Conservation (phyloP, 2,888 invertebrate genomes). For the Baronia brevicornis region DNA sequence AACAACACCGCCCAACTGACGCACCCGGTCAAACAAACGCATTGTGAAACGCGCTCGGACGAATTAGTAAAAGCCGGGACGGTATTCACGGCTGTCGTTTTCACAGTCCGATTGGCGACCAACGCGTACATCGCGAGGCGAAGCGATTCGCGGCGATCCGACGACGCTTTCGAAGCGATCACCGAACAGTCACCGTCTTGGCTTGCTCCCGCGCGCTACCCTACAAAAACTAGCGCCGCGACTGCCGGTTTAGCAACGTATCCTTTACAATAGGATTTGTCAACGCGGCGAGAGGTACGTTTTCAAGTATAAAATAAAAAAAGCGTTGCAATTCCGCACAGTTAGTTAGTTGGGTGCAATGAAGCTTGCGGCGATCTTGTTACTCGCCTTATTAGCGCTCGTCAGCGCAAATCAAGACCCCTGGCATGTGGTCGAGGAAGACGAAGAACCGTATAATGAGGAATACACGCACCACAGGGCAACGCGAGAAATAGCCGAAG, state of each 20-base stretch:
- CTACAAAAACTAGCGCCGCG: conserved; percentile 35
- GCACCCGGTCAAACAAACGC: conserved; percentile 38
- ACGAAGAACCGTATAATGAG: conserved; percentile 40
- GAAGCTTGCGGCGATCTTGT: conserved; percentile 43
- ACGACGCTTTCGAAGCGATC: conserved; percentile 54
- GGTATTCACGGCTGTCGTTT: conserved; percentile 54
- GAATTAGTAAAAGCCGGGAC: conserved; percentile 33
- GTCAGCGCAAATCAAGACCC: conserved; percentile 46
- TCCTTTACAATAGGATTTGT: conserved; percentile 29
- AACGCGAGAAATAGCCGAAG: conserved; percentile 36
- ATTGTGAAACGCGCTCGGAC: conserved; percentile 31
- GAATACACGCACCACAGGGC: conserved; percentile 29
- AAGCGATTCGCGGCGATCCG: conserved; percentile 42
- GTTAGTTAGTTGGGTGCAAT: conserved; percentile 46
- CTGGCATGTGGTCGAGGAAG: conserved; percentile 51
- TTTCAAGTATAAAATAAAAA: conserved; percentile 55
- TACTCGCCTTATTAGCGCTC: conserved; percentile 36
- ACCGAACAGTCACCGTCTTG: conserved; percentile 40
- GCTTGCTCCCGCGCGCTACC: conserved; percentile 39
- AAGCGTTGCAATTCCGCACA: conserved; percentile 32
- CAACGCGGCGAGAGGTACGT: conserved; percentile 52
- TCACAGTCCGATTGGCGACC: conserved; percentile 50
- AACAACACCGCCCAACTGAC: neutral
- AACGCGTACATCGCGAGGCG: conserved; percentile 43
- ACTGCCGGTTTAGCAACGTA: conserved; percentile 39